Evolutionary conservation across 2,113 vertebrate species (phyloP), one percentile per base, ranked within the genome.

Genomic region (Eidolon helvum): DNA sequence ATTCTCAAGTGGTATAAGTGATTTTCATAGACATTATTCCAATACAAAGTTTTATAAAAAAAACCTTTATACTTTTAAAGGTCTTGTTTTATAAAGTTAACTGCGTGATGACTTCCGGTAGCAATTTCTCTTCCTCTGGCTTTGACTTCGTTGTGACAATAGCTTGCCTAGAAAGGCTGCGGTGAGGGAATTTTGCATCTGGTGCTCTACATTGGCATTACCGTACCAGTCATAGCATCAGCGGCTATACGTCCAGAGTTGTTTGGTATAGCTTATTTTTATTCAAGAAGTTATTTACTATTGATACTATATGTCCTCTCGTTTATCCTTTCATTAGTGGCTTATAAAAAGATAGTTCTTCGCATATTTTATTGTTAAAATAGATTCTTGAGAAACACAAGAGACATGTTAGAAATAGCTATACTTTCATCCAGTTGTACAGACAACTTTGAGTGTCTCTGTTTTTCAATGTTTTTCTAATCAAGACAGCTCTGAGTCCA

Each of bases 321-420:
- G 4, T n/a, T 93, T 53, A 77, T n/a, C 5, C 61, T 85, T 66
- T 59, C 69, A 78, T 94, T 50, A 57, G 43, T 38, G 50, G 43
- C 21, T 68, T 61, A 50, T 26, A 40, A 53, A 83, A 77, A 88
- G 30, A 26, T 30, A 77, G n/a, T 45, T 92, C 43, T 89, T 96
- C 43, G n/a, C 69, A 10, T 59, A 40, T 80, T 75, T 91, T 80
- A 43, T 35, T 69, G 43, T 65, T 71, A 72, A 94, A 92, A 75
- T 59, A n/a, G 26, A 92, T 40, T 85, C 74, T 94, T 66, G 24
- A 35, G 87, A 94, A 69, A 43, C 87, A 45, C 59, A 77, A 77
- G 15, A 71, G 30, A 59, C 15, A n/a, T 4, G 7, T 82, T 83
- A 53, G 63, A 83, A 71, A 84, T 55, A 71, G 4, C 50, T 80